Base-by-base conservation (phyloP, 2,113 vertebrate species). In the Telmatochromis sp. region DNA sequence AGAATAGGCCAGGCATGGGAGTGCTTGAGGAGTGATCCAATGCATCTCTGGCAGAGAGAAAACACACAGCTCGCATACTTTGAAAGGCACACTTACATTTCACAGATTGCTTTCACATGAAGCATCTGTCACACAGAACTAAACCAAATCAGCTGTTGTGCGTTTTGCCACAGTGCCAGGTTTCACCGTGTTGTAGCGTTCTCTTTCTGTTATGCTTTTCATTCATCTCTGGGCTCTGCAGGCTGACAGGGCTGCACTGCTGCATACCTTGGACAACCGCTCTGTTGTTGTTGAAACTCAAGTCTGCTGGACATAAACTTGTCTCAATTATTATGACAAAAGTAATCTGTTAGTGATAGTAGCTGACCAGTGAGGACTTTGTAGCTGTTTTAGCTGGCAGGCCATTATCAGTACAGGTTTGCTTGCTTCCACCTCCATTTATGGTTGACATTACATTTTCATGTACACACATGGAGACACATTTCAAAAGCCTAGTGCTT, bases 251-350 rank as follows among this genome's bases (percentile, higher is more conserved):
- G 58, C 57, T 49, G 9, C 42, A 40, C 28, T 86, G 86, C 87
- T 87, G 87, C 86, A 87, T 83, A 86, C 65, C 65, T 93, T 93
- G 92, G 93, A 92, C 84, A 3, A 87, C 68, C 45, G 84, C 81
- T 87, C 3, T 91, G 89, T 89, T 90, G 70, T 91, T 92, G 54
- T 37, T 88, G 88, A 92, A 92, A 91, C 80, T 87, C 81, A 83
- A 87, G 57, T 75, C 91, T 91, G 86, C 81, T 79, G 81, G 89
- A 89, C 33, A 85, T 9, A 80, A 93, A 88, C 80, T 83, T 80
- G 87, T 88, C 83, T 90, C 82, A 90, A 89, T 94, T 94, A 94
- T 88, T 84, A 91, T 89, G 91, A 95, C 94, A 94, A 89, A 89
- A 73, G 86, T 86, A 93, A 94, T 95, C 92, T 80, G 91, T 95